These are phyloP conservation scores for Hylia prasina DNA, from an alignment of 2,113 vertebrate genomes.

Conservation along the genomic window DNA sequence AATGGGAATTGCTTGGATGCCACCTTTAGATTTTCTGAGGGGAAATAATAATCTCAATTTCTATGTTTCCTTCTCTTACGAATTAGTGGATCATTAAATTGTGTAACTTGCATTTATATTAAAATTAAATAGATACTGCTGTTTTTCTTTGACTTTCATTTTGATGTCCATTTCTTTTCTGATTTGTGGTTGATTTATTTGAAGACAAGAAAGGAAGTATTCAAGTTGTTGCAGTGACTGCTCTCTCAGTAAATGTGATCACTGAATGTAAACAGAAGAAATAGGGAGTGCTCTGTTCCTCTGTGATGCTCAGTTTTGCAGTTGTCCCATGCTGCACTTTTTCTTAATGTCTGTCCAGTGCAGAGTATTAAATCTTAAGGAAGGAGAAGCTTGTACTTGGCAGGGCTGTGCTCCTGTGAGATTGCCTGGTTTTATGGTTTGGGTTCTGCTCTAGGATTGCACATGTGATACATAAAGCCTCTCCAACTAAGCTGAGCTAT, in stretches of 20 bases:
- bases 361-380: background rate
- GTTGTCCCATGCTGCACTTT: background rate
- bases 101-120: constrained; percentile 1
- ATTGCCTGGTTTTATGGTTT: background rate
- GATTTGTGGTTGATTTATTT: background rate
- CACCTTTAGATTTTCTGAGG: background rate
- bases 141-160: background rate
- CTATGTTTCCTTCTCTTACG: background rate
- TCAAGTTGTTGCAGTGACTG: background rate
- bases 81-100: background rate
- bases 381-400: background rate
- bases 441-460: background rate
- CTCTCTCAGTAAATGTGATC: background rate
- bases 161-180: background rate
- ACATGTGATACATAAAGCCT: background rate
- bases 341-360: background rate
- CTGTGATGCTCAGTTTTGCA: background rate
- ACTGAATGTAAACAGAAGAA: background rate
- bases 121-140: background rate
- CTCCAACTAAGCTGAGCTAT: background rate
- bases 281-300: background rate
- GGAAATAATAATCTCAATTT: background rate
- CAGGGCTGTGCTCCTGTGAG: background rate
- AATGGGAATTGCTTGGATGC: background rate
- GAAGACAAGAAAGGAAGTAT: background rate